Percentiles rank a stretch among this genome's conserved stretches.
phyloP scores from a whole-genome alignment of 2,888 invertebrate genomes.

The Dicycla oo region DNA sequence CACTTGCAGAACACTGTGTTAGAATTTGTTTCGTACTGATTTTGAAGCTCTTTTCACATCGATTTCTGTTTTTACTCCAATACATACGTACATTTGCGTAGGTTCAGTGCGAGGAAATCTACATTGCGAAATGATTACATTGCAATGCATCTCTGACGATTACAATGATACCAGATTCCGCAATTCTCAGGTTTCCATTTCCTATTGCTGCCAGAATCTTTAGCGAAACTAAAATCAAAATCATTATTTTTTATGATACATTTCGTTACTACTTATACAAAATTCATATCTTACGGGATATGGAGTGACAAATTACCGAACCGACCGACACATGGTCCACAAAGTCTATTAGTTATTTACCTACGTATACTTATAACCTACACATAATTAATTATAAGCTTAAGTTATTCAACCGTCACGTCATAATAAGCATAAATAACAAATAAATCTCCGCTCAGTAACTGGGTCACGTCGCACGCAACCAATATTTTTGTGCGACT shows the following conservation, averaged over 20 bases:
- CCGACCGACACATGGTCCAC: neutral
- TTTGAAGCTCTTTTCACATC: neutral
- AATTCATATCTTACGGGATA: neutral
- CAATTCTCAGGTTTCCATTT: slow-evolving; percentile 15
- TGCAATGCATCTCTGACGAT: slow-evolving; percentile 16
- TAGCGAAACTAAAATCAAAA: neutral
- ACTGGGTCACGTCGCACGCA: slow-evolving; percentile 55
- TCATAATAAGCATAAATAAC: slow-evolving; percentile 39
- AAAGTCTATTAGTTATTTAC: neutral
- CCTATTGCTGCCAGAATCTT: slow-evolving; percentile 13
- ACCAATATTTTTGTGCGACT: slow-evolving; percentile 44
- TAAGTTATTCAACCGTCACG: slow-evolving; percentile 24
- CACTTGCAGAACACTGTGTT: neutral
- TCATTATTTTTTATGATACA: neutral
- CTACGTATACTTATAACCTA: neutral
- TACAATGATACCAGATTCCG: too few relatives aligned
- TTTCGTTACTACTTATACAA: neutral
- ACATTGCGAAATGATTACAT: slow-evolving; percentile 10
- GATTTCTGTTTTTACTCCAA: slow-evolving; percentile 16
- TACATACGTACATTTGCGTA: neutral
- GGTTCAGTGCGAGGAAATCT: slow-evolving; percentile 6
- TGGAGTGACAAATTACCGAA: neutral
- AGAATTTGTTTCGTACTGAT: slow-evolving; percentile 1
- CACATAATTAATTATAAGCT: slow-evolving; percentile 17
- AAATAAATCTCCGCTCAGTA: slow-evolving; percentile 46